Conservation (phyloP, 1,140 invertebrate species). For the Lepidurus couesii region DNA sequence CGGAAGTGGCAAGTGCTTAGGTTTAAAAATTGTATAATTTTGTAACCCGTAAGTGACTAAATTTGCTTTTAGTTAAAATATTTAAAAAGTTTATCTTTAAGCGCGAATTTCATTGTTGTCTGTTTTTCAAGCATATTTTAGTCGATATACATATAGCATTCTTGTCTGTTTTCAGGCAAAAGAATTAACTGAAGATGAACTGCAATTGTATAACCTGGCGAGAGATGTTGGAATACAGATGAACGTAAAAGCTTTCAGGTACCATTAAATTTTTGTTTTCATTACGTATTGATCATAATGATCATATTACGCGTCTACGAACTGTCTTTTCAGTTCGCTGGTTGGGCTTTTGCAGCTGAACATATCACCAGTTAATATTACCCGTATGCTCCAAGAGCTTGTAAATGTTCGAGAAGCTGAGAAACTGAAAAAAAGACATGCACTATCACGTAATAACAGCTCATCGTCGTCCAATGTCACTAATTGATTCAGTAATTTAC, state of each 20-base stretch:
- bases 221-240: not conserved
- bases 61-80: too few species aligned
- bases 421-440: not conserved
- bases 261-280: not conserved
- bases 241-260: conserved; percentile 5
- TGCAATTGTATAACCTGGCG: not conserved
- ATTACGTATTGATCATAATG: too few species aligned
- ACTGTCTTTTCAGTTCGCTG: not conserved
- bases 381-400: not conserved
- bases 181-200: not conserved
- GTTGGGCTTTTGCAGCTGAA: not conserved
- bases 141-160: not conserved
- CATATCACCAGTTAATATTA: conserved; percentile 5
- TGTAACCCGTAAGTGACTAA: too few species aligned
- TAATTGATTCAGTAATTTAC: too few species aligned
- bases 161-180: not conserved
- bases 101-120: too few species aligned
- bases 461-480: too few species aligned
- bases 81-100: too few species aligned
- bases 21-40: too few species aligned
- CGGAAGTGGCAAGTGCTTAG: too few species aligned
- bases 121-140: too few species aligned
- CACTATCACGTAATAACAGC: not conserved
- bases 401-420: not conserved
- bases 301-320: too few species aligned